Evolutionary conservation across 2,113 vertebrate genomes (phyloP).

Genomic region (Gallinago paraguaiae): DNA sequence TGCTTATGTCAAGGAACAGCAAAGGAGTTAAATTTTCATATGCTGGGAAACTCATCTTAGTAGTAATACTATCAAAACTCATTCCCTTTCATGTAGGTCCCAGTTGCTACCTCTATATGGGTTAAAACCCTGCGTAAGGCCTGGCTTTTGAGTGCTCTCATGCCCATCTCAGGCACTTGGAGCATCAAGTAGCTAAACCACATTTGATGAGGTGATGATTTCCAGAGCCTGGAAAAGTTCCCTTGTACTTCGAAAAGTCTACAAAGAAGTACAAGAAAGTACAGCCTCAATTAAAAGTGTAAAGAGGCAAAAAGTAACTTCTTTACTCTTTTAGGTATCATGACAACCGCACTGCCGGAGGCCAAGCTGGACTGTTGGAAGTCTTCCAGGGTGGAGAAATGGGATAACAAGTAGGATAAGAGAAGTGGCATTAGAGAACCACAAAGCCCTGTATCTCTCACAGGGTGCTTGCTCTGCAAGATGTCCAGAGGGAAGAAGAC

Average conservation of each 20-base stretch:
- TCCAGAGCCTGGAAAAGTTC: not conserved
- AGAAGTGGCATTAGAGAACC: not conserved
- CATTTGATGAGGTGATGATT: not conserved
- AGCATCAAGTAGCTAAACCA: not conserved
- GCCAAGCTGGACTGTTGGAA: conserved; percentile 12
- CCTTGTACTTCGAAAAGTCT: not conserved
- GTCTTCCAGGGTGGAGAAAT: not conserved
- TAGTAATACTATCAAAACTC: too few species aligned
- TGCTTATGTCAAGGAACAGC: not conserved
- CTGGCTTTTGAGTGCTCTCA: not conserved
- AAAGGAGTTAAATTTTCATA: not conserved
- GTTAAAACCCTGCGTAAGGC: not conserved
- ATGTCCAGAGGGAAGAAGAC: not conserved
- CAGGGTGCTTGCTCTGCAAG: conserved; percentile 11
- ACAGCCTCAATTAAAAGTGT: not conserved
- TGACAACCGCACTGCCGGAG: not conserved
- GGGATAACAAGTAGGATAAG: not conserved
- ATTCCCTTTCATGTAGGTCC: not conserved
- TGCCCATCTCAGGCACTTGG: not conserved
- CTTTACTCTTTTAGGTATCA: not conserved
- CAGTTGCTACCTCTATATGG: not conserved
- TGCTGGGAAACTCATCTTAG: not conserved
- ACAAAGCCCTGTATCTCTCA: not conserved
- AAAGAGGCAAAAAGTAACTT: not conserved
- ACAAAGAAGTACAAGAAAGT: not conserved